Base-by-base conservation (phyloP, 2,113 vertebrate species). In the Spea bombifrons region DNA sequence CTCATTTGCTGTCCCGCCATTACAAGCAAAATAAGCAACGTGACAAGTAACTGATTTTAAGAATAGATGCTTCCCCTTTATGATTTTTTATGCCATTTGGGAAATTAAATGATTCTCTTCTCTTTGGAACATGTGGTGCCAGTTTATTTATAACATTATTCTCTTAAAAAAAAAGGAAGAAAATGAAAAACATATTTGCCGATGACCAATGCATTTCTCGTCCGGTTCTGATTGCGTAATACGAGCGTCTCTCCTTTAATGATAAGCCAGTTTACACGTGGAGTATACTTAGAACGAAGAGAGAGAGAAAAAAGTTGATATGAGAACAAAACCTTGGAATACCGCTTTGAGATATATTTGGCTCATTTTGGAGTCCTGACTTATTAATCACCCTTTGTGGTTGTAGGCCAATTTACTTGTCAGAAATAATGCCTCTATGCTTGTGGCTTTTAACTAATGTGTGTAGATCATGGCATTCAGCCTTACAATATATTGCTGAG, bases 321-420 rank as follows among this genome's bases (percentile, higher is more conserved):
- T 45, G 16, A 52, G 12, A 80, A 74, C 30, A 45, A 68, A 74
- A 67, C 77, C 70, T 66, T 73, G 71, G 73, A 80, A 80, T 49
- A 80, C 55, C 9, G 64, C 78, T 74, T 80, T 80, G 71, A 80
- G 66, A 80, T 73, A 74, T 74, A 74, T 68, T 80, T 80, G 78
- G 78, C 78, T 74, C 65, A 50, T 52, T 57, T 61, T 68, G 46
- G 52, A 80, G 64, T 47, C 71, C 43, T 49, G 78, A 66, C 71
- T 67, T 80, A 74, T 80, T 80, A 80, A 80, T 80, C 78, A 68
- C 78, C 78, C 78, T 68, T 80, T 80, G 78, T 80, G 78, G 78
- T 80, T 74, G 78, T 80, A 80, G 71, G 65, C 78, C 78, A 80
- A 74, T 80, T 80, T 80, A 80, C 78, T 80, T 80, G 78, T 80